Conservation (phyloP, 2,113 vertebrate species). For the Perca fluviatilis region DNA sequence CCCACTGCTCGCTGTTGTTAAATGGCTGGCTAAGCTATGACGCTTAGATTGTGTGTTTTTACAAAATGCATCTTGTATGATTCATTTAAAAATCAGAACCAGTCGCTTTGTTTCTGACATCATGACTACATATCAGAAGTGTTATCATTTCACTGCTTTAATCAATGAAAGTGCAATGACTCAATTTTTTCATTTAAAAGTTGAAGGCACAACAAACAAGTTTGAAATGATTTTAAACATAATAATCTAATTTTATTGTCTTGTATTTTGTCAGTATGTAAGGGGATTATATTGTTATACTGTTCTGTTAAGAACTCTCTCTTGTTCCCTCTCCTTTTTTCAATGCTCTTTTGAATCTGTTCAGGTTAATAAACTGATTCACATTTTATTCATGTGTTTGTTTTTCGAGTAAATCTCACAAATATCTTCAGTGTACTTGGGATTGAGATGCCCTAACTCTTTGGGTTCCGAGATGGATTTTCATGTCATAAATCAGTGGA, state of each 20-base stretch:
- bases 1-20: slow-evolving; percentile 37
- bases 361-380: slow-evolving; percentile 75
- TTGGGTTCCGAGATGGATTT: not conserved
- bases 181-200: slow-evolving; percentile 34
- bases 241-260: slow-evolving; percentile 75
- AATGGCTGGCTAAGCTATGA: not conserved
- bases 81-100: slow-evolving; percentile 23
- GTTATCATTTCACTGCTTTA: slow-evolving; percentile 11
- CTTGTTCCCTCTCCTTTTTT: slow-evolving; percentile 29
- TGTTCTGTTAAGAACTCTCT: slow-evolving; percentile 52
- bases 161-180: slow-evolving; percentile 81
- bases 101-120: slow-evolving; percentile 19
- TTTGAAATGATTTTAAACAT: slow-evolving; percentile 75
- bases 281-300: slow-evolving; percentile 67
- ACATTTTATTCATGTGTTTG: slow-evolving; percentile 31
- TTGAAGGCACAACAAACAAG: slow-evolving; percentile 50
- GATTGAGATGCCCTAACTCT: not conserved
- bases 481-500: not conserved
- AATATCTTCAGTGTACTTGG: not conserved
- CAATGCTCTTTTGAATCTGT: slow-evolving; percentile 66
- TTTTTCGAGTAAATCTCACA: not conserved
- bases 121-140: slow-evolving; percentile 30
- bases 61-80: not conserved
- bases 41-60: slow-evolving; percentile 34
- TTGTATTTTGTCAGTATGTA: slow-evolving; percentile 75